Percentiles rank a stretch among this genome's conserved stretches.
Evolutionary conservation across 2,888 invertebrate genomes (phyloP).

Genomic region (Embidobia sp.): DNA sequence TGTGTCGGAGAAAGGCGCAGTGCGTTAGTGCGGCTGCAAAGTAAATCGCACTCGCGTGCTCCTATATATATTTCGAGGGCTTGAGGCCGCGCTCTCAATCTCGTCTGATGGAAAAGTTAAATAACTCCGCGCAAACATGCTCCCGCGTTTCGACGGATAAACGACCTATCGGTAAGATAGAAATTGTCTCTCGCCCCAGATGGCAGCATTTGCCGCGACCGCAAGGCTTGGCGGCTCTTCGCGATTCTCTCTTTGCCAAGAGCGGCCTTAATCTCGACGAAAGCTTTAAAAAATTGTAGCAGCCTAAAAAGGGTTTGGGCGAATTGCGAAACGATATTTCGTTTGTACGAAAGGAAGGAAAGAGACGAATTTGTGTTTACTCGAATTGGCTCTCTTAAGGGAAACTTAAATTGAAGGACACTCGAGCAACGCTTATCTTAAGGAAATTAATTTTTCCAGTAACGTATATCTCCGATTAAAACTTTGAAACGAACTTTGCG

Average conservation of each 20-base stretch:
- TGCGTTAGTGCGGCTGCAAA: conserved; percentile 27
- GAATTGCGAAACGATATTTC: too few relatives aligned
- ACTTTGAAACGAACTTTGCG: too few relatives aligned
- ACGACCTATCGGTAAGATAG: conserved; percentile 68
- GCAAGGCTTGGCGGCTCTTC: too few relatives aligned
- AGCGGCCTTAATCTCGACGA: conserved; percentile 9
- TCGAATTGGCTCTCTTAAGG: too few relatives aligned
- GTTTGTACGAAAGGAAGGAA: too few relatives aligned
- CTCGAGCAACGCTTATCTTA: too few relatives aligned
- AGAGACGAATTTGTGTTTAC: too few relatives aligned
- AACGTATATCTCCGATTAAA: too few relatives aligned
- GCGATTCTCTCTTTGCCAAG: too few relatives aligned
- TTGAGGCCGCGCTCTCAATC: conserved; percentile 46
- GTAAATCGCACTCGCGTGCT: conserved; percentile 13
- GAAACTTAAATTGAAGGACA: too few relatives aligned
- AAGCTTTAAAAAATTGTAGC: not conserved
- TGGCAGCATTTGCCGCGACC: conserved; percentile 68
- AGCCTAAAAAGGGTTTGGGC: too few relatives aligned
- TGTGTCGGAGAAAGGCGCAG: conserved; percentile 36
- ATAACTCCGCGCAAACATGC: conserved; percentile 2
- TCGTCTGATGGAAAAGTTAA: conserved; percentile 10
- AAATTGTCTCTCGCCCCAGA: conserved; percentile 48
- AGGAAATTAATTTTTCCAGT: too few relatives aligned
- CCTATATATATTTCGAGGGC: conserved; percentile 15
- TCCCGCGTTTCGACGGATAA: conserved; percentile 33